A percentile compares a stretch with the other conserved stretches of the same genome.
These are phyloP conservation scores for Nineta flava DNA, from an alignment of 2,888 invertebrate species.

Conservation along the genomic window DNA sequence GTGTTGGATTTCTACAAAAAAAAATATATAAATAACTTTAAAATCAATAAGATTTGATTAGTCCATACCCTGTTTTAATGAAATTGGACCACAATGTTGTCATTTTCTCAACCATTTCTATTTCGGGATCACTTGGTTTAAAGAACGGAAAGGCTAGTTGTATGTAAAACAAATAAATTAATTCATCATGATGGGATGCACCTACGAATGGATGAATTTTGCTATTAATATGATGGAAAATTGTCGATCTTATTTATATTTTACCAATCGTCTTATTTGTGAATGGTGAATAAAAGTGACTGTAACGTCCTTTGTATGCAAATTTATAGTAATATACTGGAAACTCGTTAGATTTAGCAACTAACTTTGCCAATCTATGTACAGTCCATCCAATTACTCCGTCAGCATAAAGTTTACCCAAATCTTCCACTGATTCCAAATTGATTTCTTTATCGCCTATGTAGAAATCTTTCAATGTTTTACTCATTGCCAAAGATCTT, in stretches of 20 bases:
- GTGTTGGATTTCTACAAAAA: not conserved
- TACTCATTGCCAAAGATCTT: slow-evolving; percentile 32
- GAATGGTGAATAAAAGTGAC: slow-evolving; percentile 35
- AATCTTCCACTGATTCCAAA: slow-evolving; percentile 18
- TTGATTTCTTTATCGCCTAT: slow-evolving; percentile 28
- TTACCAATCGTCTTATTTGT: slow-evolving; percentile 24
- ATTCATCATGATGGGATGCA: slow-evolving; percentile 33
- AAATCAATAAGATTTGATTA: not conserved
- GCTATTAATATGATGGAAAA: not conserved
- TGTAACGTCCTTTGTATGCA: slow-evolving; percentile 41
- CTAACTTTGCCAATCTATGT: slow-evolving; percentile 41
- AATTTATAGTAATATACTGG: slow-evolving; percentile 47
- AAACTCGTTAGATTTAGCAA: slow-evolving; percentile 34
- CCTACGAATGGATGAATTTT: slow-evolving; percentile 17
- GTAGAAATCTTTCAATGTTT: slow-evolving; percentile 33
- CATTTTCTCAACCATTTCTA: slow-evolving; percentile 25
- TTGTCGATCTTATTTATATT: slow-evolving; percentile 16
- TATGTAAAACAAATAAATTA: slow-evolving; percentile 32
- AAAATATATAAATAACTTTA: not conserved
- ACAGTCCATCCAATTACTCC: slow-evolving; percentile 38
- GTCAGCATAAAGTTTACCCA: slow-evolving; percentile 38
- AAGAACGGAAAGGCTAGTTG: slow-evolving; percentile 22
- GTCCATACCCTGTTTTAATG: slow-evolving; percentile 25
- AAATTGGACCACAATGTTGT: slow-evolving; percentile 31
- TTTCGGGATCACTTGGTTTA: slow-evolving; percentile 24